These are phyloP conservation scores for Drosophila takahashii DNA, from an alignment of 1,140 invertebrate species.

Conservation along the genomic window DNA sequence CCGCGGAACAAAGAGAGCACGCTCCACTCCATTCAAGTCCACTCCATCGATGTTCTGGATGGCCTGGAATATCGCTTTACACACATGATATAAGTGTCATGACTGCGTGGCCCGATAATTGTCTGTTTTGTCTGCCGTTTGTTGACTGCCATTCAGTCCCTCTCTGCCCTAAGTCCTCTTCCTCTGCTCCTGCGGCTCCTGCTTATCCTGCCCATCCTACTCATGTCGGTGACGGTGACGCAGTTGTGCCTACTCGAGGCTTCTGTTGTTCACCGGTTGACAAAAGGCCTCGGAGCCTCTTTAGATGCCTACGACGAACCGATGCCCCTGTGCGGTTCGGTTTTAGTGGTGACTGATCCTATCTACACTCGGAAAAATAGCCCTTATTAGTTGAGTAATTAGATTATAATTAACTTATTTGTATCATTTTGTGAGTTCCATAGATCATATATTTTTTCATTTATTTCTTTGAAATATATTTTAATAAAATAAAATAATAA, in stretches of 20 bases:
- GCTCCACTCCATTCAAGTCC: constrained; percentile 51
- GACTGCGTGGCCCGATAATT: constrained; percentile 64
- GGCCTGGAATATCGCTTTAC: constrained; percentile 66
- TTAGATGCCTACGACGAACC: constrained; percentile 5
- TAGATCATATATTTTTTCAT: too few species aligned
- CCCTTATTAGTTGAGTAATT: not conserved
- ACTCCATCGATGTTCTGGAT: constrained; percentile 47
- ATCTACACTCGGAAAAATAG: constrained; percentile 24
- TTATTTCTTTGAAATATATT: too few species aligned
- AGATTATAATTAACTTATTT: not conserved
- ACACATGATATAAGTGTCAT: constrained; percentile 66
- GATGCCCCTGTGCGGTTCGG: constrained; percentile 24
- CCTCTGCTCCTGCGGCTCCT: constrained; percentile 12
- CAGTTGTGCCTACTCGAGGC: constrained; percentile 48
- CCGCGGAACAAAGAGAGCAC: constrained; percentile 41
- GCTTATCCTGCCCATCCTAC: constrained; percentile 40
- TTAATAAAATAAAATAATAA: too few species aligned
- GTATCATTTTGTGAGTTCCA: too few species aligned
- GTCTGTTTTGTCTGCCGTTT: constrained; percentile 61
- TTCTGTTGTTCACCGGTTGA: constrained; percentile 36
- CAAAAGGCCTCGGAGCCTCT: constrained; percentile 37
- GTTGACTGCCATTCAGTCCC: constrained; percentile 24
- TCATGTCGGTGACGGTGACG: constrained; percentile 25
- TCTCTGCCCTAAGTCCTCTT: constrained; percentile 17
- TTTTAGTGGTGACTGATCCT: constrained; percentile 41